Evolutionary conservation across 2,797 vertebrate genomes (phyloP), one percentile per base, ranked within the genome.

Genomic region (Enteromius viviparus): DNA sequence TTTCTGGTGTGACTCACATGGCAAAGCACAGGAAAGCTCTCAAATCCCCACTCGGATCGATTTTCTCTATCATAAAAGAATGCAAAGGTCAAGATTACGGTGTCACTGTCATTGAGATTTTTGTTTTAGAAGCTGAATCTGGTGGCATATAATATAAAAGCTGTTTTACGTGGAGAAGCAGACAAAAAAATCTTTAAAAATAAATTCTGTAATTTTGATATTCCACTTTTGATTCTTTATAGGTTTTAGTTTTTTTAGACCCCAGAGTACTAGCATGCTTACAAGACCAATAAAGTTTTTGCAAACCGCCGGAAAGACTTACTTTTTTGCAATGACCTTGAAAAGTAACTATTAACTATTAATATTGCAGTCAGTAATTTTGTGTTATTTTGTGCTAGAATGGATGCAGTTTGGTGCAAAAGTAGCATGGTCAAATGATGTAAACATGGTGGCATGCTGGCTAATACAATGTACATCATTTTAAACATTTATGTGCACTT

Each of bases 41-140:
- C 64, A 60, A 83, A 83, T 77, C 32, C 34, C n/a, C 34, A 29
- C 62, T 69, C 32, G 2, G 47, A 70, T 70, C n/a, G 5, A 68
- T 80, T 34, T 80, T 49, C 32, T 53, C 78, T 65, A 55, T 69
- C 64, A 69, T 37, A 66, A 55, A 26, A 76, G 49, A 70, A 70
- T 60, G 40, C 65, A 70, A 83, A 83, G 74, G 65, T 76, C 74
- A 83, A 66, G 14, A 60, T 70, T 65, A 42, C 19, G 17, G 62
- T 45, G 10, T 21, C 6, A 77, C 62, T 70, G 26, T 66, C 6
- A 70, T 26, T 74, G 69, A 58, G 32, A 75, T n/a, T n/a, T 82
- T 29, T 53, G 14, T 23, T 66, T 76, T 40, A 6, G 6, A 26
- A 32, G 32, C 32, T 26, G 17, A 53, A 82, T 49, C 45, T n/a